Percentiles rank a stretch among this genome's conserved stretches.
Evolutionary conservation across 2,797 vertebrate genomes (phyloP).

Genomic region (Allobates femoralis): DNA sequence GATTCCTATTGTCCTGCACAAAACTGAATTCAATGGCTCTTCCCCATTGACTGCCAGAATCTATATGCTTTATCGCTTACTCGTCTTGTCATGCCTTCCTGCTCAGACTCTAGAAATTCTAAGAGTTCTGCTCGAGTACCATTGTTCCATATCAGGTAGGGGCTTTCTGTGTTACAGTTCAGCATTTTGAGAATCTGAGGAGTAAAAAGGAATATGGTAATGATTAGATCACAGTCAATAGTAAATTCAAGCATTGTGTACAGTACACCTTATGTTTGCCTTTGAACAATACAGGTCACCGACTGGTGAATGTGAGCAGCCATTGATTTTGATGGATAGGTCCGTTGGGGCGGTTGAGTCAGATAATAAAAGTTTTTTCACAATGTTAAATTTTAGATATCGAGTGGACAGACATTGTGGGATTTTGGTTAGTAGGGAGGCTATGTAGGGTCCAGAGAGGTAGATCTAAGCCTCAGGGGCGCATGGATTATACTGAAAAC

Average conservation of each 20-base stretch:
- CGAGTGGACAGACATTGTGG: no score
- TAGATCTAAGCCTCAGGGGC: no score
- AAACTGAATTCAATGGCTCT: no score
- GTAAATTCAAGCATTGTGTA: not conserved
- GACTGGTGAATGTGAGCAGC: no score
- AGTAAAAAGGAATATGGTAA: conserved; percentile 53
- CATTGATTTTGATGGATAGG: no score
- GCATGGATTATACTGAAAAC: no score
- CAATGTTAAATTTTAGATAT: no score
- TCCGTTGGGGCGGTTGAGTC: no score
- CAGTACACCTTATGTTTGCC: not conserved
- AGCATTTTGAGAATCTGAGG: conserved; percentile 93
- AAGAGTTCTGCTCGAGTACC: conserved; percentile 92
- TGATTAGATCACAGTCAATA: not conserved
- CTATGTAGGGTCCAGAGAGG: no score
- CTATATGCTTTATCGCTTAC: conserved; percentile 72
- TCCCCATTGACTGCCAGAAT: not conserved
- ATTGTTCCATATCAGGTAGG: conserved; percentile 98
- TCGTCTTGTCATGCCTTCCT: conserved; percentile 93
- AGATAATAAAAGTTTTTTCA: no score
- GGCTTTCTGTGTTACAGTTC: conserved; percentile 96
- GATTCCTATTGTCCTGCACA: not conserved
- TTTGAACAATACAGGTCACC: no score
- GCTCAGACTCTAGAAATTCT: conserved; percentile 93
- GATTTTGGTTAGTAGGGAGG: no score